phyloP scores from a whole-genome alignment of 2,113 vertebrate genomes.

The Gallinago jamesoni region DNA sequence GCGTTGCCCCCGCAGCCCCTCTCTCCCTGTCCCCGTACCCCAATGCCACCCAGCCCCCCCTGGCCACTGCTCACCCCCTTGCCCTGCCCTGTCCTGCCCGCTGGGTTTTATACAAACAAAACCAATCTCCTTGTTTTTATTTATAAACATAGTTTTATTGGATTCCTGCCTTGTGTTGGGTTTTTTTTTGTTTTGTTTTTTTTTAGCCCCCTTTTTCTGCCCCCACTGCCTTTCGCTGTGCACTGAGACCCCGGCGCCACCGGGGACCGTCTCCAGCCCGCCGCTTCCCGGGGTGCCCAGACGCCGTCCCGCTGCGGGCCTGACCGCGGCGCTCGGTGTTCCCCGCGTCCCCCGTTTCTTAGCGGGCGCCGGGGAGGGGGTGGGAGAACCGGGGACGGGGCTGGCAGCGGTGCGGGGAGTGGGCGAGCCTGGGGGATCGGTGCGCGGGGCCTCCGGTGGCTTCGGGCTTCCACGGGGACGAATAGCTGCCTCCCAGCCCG shows the following conservation, averaged over 20 bases:
- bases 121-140: constrained; percentile 81
- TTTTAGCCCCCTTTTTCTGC: neutral
- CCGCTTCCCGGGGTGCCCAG: too few species aligned
- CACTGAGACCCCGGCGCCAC: neutral
- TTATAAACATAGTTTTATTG: constrained; percentile 96
- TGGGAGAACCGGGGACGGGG: neutral
- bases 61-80: neutral
- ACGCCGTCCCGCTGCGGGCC: too few species aligned
- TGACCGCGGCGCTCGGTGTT: neutral
- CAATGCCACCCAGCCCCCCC: neutral
- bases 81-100: neutral
- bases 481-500: too few species aligned
- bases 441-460: neutral
- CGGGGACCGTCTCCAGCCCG: too few species aligned
- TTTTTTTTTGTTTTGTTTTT: neutral
- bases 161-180: constrained; percentile 30
- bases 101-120: constrained; percentile 74
- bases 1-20: neutral
- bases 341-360: neutral
- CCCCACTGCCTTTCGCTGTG: rapidly evolving
- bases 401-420: too few species aligned
- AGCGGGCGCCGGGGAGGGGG: neutral
- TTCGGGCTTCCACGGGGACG: rapidly evolving
- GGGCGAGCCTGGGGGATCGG: neutral
- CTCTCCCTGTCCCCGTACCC: neutral